Percentiles rank a stretch among this genome's conserved stretches.
Evolutionary conservation across 1,140 invertebrate species (phyloP).

Genomic region (Eriosoma lanigerum): DNA sequence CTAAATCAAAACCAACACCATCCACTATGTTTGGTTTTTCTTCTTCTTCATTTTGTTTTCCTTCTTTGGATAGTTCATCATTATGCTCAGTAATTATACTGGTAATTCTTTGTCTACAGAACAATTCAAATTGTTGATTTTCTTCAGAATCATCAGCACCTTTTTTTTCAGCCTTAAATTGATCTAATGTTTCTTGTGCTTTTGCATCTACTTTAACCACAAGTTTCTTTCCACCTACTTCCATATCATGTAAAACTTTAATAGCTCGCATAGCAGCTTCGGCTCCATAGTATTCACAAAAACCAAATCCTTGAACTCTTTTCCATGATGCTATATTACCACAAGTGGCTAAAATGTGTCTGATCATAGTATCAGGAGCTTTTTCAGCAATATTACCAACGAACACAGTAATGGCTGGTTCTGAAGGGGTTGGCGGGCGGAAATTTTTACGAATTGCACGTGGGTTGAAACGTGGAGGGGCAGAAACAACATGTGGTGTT

Average conservation of each 20-base stretch:
- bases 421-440: constrained; percentile 57
- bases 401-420: constrained; percentile 94
- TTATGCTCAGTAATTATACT: constrained; percentile 46
- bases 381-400: constrained; percentile 97
- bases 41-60: constrained; percentile 29
- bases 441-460: constrained; percentile 21
- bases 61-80: constrained; percentile 42
- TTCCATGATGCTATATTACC: constrained; percentile 96
- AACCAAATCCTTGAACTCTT: constrained; percentile 94
- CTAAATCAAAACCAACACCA: constrained; percentile 44
- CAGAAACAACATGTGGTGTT: constrained; percentile 43
- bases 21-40: constrained; percentile 43
- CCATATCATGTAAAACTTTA: constrained; percentile 88
- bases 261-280: constrained; percentile 94
- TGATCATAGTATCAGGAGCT: constrained; percentile 92
- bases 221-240: constrained; percentile 89
- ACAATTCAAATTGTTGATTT: constrained; percentile 44
- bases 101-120: constrained; percentile 28
- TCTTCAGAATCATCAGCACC: constrained; percentile 41
- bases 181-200: constrained; percentile 89
- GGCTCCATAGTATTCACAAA: constrained; percentile 94
- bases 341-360: constrained; percentile 86
- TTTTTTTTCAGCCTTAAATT: constrained; percentile 70
- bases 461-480: constrained; percentile 42
- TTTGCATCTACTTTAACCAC: constrained; percentile 98